These are phyloP conservation scores for Noturus placidus DNA, from an alignment of 2,113 vertebrate species.

Conservation along the genomic window DNA sequence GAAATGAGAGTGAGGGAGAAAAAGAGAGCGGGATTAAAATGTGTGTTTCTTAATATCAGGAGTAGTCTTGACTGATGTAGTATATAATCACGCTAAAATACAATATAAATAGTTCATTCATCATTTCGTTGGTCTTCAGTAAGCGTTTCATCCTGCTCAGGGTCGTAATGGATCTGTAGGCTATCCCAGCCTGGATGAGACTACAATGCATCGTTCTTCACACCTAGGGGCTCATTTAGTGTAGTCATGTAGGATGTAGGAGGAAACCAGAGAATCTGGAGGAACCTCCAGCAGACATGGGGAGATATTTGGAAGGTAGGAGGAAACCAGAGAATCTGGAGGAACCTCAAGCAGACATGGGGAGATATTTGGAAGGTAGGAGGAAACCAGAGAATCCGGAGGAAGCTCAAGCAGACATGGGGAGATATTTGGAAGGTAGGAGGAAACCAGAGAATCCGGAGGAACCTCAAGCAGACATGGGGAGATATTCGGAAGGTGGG, in stretches of 20 bases:
- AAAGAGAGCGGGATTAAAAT: not conserved
- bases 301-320: not conserved
- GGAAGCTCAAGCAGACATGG: too few species aligned
- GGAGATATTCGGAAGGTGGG: too few species aligned
- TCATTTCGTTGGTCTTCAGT: not conserved
- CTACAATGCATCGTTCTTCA: not conserved
- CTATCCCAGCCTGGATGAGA: not conserved
- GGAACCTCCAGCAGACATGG: not conserved
- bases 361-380: too few species aligned
- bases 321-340: not conserved
- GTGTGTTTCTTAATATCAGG: not conserved
- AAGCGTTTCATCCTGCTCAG: not conserved
- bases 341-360: not conserved
- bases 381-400: too few species aligned
- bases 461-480: too few species aligned
- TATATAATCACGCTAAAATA: not conserved
- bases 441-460: too few species aligned
- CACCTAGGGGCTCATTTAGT: not conserved
- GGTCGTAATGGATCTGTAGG: not conserved
- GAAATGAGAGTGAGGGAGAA: constrained; percentile 32
- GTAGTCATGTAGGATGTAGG: not conserved
- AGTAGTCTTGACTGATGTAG: not conserved
- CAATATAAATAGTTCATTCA: not conserved
- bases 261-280: not conserved
- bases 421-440: too few species aligned